Base-by-base conservation (phyloP, 2,797 vertebrate species). In the Oryzias dopingdopingensis region DNA sequence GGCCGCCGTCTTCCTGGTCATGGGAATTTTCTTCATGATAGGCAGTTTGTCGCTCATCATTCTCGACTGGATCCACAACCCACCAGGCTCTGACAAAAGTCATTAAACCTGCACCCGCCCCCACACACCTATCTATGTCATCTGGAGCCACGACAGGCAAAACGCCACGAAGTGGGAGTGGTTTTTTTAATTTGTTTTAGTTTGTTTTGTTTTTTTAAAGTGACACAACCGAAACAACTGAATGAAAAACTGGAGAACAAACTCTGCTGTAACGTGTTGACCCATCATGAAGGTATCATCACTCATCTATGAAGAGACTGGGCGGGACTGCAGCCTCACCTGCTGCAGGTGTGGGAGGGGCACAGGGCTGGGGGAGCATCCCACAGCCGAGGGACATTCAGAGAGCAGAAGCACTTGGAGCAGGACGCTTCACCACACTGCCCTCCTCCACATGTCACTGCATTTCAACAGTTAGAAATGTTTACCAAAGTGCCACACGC, bases 11-110 rank as follows among this genome's bases (percentile, higher is more conserved):
- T 99, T 99, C 83, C 93, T 99, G 24, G 74, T 94, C 52, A 77
- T 92, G 68, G 97, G 97, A 52, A 53, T 98, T 52, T 74, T 98
- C 85, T 99, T 99, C 83, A 98, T 98, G 96, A 83, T 94, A 42
- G 94, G 92, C 86, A 99, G 97, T 87, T 93, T 99, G 93, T 86
- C 92, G 1, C 94, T 99, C 77, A 98, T 99, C 73, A 84, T 92
- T 67, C 82, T 93, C 29, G 97, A 99, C 89, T 99, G 96, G 97
- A 90, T 98, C 86, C 93, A 96, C 86, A 94, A 96, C 77, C 89
- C 96, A 5, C 65, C 93, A 0, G 89, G 91, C 76, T 92, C 93
- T 20, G 83, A 88, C 20, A 87, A 88, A 22, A 92, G 92, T 53
- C 95, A 97, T 81, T 99, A 95, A 94, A 43, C 12, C 24, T 32